These are phyloP conservation scores for Xestia c-nigrum DNA, from an alignment of 2,888 invertebrate genomes.

Conservation along the genomic window DNA sequence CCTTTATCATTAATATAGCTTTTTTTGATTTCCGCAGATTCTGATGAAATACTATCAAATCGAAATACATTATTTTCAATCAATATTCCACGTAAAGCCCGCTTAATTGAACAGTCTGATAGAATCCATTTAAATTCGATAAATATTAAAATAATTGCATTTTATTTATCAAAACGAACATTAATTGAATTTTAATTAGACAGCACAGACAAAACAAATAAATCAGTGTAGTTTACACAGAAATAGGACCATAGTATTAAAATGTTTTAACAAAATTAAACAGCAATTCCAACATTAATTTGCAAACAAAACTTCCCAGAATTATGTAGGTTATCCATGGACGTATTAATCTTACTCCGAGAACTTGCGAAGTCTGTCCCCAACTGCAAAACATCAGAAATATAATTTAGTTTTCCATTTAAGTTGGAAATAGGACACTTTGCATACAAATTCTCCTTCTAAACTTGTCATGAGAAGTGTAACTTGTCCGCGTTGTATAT, in stretches of 20 bases:
- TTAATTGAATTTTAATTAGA: conserved; percentile 7
- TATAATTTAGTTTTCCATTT: conserved; percentile 72
- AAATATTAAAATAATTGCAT: conserved; percentile 29
- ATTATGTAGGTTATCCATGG: conserved; percentile 61
- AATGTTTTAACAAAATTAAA: conserved; percentile 44
- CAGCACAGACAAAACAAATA: neutral
- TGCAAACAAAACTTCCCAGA: conserved; percentile 45
- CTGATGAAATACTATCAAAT: neutral
- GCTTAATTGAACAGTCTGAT: conserved; percentile 3
- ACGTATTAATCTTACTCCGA: conserved; percentile 66
- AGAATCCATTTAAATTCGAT: neutral
- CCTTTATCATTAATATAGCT: neutral
- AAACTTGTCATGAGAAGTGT: conserved; percentile 64
- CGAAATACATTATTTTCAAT: neutral
- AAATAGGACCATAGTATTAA: neutral
- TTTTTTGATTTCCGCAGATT: neutral
- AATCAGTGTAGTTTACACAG: neutral
- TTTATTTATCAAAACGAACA: conserved; percentile 12
- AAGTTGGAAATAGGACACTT: conserved; percentile 68
- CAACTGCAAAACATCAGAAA: conserved; percentile 66
- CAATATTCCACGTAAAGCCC: neutral
- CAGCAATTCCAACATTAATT: conserved; percentile 47
- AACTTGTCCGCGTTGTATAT: conserved; percentile 60
- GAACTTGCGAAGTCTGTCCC: conserved; percentile 63
- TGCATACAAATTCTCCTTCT: conserved; percentile 68